Evolutionary conservation across 2,888 invertebrate species (phyloP), one percentile per base, ranked within the genome.

Genomic region (Pteria penguin): DNA sequence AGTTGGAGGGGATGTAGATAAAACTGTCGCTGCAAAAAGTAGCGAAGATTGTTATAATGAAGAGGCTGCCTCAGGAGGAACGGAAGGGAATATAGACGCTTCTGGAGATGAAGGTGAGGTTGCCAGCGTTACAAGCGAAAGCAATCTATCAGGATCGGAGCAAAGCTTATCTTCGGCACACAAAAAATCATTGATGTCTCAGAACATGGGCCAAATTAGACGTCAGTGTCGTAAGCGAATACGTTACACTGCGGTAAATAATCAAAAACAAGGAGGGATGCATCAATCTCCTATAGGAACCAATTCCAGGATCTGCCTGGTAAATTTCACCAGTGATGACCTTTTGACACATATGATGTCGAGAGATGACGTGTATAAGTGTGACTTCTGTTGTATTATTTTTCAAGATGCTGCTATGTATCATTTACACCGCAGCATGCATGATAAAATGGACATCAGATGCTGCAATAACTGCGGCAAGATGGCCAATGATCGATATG

Each of bases 401-500:
- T 86, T 86, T 68, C 84, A 84, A 22, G 86, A 86, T 75, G 82
- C 84, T 0, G 86, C 86, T 45, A 85, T 86, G 86, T 86, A 85
- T 68, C 85, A 86, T 71, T 75, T 86, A 31, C 86, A 86, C 61
- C 80, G 84, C 27, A 84, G 85, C 67, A 85, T 86, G 86, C 86
- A 86, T 62, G 86, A 86, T 70, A 86, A 86, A 72, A 84, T 84
- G 84, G 86, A 86, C 69, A 78, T 83, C 8, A 79, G 86, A 8
- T 85, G 86, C 66, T 86, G 86, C 63, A 86, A 86, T 66, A 63
- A 83, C 27, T 86, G 86, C 76, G 86, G 86, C 1, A 84, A 83
- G 60, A 77, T 82, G 58, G 76, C 82, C 45, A 68, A 76, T 32
- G 86, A 86, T 72, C 84, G 84, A 60, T 84, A 85, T 70, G 86